Base-by-base conservation (phyloP, 2,113 vertebrate genomes). In the Oryzias celebensis region DNA sequence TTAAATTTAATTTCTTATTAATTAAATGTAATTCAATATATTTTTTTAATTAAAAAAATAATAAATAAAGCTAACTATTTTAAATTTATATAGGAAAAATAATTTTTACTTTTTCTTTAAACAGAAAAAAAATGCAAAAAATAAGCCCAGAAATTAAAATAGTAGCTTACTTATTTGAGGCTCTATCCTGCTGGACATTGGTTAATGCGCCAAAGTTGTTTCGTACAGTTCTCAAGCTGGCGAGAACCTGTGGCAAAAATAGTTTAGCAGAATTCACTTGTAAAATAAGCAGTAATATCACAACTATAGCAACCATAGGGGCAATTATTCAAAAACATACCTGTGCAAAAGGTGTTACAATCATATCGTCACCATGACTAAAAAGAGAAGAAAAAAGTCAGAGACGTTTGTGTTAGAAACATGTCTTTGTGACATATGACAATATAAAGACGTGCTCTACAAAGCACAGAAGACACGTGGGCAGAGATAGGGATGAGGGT, bases 321-420 rank as follows among this genome's bases (percentile, higher is more conserved):
- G 36, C 42, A 28, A 1, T 53, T 1, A 65, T 12, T 14, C 50
- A 4, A 42, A n/a, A 16, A 52, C 94, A 90, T 91, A 99, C 97
- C 95, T 99, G 97, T 92, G 97, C 97, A 94, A 99, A 99, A 52
- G 97, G 97, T 47, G 97, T 99, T 93, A 99, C 97, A 92, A 99
- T 99, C 94, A 98, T 94, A 93, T 99, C 97, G 91, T 99, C 97
- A 88, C 96, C 96, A 44, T 99, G 97, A 92, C 97, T 99, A 92
- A 74, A 92, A 92, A 3, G 87, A 87, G 82, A 66, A 69, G 50
- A 65, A 31, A 92, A 75, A 92, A 69, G 52, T 63, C 31, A 80
- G 7, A 54, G 20, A 16, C 24, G 26, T 50, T 54, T 62, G 56
- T 36, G 15, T 80, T 58, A 69, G 44, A 66, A 1, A 6, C 41